Conservation (phyloP, 1,140 invertebrate species). For the Drosophila virilis region DNA sequence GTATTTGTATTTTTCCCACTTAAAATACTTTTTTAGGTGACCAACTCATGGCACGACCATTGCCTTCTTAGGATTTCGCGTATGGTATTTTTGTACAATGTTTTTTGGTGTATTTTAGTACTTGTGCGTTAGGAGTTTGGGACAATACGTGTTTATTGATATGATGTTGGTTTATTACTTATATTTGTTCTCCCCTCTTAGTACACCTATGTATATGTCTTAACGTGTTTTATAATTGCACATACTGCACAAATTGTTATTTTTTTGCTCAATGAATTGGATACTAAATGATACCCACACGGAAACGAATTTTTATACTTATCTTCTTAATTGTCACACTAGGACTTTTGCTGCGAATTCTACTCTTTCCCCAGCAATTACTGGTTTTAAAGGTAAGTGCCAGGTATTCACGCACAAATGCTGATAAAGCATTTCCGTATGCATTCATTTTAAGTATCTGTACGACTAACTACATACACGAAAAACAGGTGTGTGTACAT, state of each 20-base stretch:
- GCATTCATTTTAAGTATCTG: background rate
- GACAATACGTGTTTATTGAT: conserved; percentile 4
- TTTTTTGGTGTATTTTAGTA: conserved; percentile 16
- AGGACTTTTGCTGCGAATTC: conserved; percentile 42
- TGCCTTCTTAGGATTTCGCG: background rate
- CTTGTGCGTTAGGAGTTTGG: background rate
- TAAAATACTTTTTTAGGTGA: conserved; percentile 2
- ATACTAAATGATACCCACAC: conserved; percentile 45
- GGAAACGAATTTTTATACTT: conserved; percentile 52
- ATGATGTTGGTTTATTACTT: conserved; percentile 16
- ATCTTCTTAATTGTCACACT: conserved; percentile 39
- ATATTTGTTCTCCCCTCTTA: background rate
- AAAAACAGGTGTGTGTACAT: too few relatives aligned
- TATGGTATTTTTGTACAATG: conserved; percentile 20
- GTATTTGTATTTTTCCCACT: too few relatives aligned
- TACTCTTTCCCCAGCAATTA: conserved; percentile 34
- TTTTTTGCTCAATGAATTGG: conserved; percentile 20
- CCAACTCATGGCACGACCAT: background rate
- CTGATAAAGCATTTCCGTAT: background rate
- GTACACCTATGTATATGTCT: background rate
- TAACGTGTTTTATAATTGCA: conserved; percentile 32
- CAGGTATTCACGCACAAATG: background rate
- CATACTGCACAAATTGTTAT: conserved; percentile 36
- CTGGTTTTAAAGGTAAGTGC: conserved; percentile 43
- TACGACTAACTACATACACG: too few relatives aligned